Base-by-base conservation (phyloP, 2,797 vertebrate species). In the Acestrorhynchus altus region DNA sequence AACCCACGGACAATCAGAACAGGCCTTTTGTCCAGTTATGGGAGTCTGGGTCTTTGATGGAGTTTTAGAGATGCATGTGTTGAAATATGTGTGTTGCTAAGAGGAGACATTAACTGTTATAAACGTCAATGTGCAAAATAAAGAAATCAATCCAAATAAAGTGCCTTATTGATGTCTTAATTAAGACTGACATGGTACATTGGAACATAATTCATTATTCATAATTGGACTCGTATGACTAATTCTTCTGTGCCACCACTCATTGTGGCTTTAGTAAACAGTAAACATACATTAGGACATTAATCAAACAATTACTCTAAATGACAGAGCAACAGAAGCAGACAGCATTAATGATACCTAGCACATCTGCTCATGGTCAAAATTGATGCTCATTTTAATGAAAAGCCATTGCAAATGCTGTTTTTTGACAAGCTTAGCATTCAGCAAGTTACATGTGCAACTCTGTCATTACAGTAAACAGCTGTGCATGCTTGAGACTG, bases 351-450 rank as follows among this genome's bases (percentile, higher is more conserved):
- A 35, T 35, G 8, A 5, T 31, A 31, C 28, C 26, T 35, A 16
- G 26, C 15, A 11, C 52, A 24, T 11, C 20, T 56, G 52, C n/a
- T 7, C 44, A 16, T 11, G 18, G 44, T 56, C 49, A 47, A 57
- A 72, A 72, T 49, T 8, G 59, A 26, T 16, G 20, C 31, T 42
- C 18, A 42, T 20, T 52, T 20, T 47, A 60, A 72, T 77, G 54
- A 63, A 57, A 66, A 63, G 39, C 31, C 22, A 15, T 42, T 76
- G 40, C 28, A 49, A 8, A 13, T 28, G 40, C 47, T 75, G 35
- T 28, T 22, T 69, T 69, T n/a, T 81, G 60, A 63, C 57, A 39
- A 52, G 35, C 5, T 12, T 13, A 66, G 22, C 18, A 65, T 56
- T 66, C 42, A 20, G 6, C 31, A 26, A 11, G 40, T 47, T 16